Evolutionary conservation across 2,113 vertebrate genomes (phyloP).

Genomic region (Tauraco erythrolophus): DNA sequence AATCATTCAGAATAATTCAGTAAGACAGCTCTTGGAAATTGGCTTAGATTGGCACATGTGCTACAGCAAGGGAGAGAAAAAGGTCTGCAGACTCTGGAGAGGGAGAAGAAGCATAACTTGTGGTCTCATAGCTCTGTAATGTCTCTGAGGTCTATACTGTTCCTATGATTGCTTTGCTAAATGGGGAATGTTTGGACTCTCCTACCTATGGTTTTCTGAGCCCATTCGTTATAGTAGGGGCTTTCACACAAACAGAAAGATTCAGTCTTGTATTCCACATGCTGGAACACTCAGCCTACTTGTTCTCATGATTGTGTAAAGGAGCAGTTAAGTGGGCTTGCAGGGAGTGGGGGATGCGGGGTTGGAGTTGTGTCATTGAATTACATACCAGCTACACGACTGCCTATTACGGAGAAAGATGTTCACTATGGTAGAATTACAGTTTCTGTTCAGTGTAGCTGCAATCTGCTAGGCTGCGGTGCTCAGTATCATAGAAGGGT

Average conservation of each 20-base stretch:
- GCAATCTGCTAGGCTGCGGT: neutral
- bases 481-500: neutral
- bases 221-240: neutral
- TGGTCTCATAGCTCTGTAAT: neutral
- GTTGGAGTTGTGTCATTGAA: neutral
- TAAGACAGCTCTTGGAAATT: neutral
- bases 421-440: neutral
- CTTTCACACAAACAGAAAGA: neutral
- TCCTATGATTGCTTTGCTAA: slow-evolving; percentile 1
- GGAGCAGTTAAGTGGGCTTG: neutral
- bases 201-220: neutral
- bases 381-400: neutral
- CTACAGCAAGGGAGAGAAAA: neutral
- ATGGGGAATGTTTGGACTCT: neutral
- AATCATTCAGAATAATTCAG: neutral
- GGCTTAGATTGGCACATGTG: neutral
- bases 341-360: neutral
- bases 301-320: neutral
- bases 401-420: neutral
- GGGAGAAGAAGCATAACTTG: neutral
- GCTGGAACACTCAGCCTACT: neutral
- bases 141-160: neutral
- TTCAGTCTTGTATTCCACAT: neutral
- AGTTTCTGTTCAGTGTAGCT: neutral
- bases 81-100: neutral